Conservation (phyloP, 2,113 vertebrate genomes). For the Mesitornis unicolor region DNA sequence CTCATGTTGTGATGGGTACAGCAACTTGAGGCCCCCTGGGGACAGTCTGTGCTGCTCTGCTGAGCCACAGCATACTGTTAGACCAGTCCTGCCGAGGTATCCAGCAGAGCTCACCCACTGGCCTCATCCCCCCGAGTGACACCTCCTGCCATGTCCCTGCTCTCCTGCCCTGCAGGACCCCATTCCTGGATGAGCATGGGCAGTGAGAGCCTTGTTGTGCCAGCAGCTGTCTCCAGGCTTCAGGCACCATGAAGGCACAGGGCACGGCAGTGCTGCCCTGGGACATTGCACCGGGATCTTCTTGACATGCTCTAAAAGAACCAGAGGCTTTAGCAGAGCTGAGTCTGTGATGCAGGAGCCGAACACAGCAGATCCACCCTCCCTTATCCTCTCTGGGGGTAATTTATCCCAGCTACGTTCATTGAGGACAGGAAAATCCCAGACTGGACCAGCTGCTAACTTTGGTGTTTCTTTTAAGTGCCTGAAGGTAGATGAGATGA, state of each 20-base stretch:
- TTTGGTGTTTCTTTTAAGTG: neutral
- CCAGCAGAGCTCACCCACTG: neutral
- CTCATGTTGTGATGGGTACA: neutral
- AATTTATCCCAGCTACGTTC: neutral
- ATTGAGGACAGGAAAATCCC: neutral
- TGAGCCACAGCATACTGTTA: neutral
- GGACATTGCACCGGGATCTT: neutral
- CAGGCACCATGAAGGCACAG: accelerated
- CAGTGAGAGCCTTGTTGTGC: neutral
- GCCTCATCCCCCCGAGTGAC: neutral
- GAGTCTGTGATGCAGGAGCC: neutral
- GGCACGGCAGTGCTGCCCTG: neutral
- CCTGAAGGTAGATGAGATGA: neutral
- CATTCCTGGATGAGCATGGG: accelerated
- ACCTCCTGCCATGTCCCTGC: neutral
- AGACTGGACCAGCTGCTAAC: neutral
- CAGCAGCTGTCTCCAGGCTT: accelerated
- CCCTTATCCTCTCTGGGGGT: neutral
- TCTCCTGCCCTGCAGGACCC: neutral
- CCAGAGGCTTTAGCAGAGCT: neutral
- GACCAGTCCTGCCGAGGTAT: neutral
- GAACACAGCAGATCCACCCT: neutral
- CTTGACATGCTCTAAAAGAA: neutral
- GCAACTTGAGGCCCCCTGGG: neutral
- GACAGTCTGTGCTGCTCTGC: neutral